These are phyloP conservation scores for Ennomos fuscantarius DNA, from an alignment of 2,888 invertebrate species.

Conservation along the genomic window DNA sequence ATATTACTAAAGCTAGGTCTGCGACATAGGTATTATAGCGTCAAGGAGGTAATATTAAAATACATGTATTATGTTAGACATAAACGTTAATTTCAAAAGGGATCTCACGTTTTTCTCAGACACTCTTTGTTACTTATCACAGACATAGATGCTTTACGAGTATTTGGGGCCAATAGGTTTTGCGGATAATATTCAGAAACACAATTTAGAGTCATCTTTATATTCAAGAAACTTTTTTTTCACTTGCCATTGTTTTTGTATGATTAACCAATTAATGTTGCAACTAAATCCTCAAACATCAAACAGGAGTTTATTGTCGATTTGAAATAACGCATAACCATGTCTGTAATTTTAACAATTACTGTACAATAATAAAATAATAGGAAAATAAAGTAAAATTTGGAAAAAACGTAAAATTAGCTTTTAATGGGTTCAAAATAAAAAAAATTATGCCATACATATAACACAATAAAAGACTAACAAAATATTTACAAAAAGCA, in stretches of 20 bases:
- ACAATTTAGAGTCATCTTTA: not conserved
- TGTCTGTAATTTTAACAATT: slow-evolving; percentile 50
- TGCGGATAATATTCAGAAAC: not conserved
- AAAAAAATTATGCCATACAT: slow-evolving; percentile 59
- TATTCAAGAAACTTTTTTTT: not conserved
- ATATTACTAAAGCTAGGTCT: slow-evolving; percentile 34
- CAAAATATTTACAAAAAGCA: slow-evolving; percentile 83
- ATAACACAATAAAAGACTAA: slow-evolving; percentile 74
- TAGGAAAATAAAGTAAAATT: slow-evolving; percentile 48
- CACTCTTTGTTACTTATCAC: slow-evolving; percentile 30
- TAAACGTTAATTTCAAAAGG: slow-evolving; percentile 37
- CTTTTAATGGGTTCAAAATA: slow-evolving; percentile 60
- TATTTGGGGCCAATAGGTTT: slow-evolving; percentile 9
- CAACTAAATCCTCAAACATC: not conserved
- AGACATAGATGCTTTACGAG: slow-evolving; percentile 26
- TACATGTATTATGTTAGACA: slow-evolving; percentile 36
- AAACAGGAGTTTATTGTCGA: slow-evolving; percentile 2
- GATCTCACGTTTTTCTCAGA: slow-evolving; percentile 37
- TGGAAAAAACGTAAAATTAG: slow-evolving; percentile 56
- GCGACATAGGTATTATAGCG: slow-evolving; percentile 37
- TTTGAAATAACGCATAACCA: slow-evolving; percentile 17
- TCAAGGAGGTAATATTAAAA: slow-evolving; percentile 39
- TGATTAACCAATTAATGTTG: too few species aligned
- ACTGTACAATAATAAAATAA: slow-evolving; percentile 33
- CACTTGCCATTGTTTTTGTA: too few species aligned